A percentile compares a stretch with the other conserved stretches of the same genome.
Conservation (phyloP, 2,797 vertebrate species). For the Enteromius argenteus region DNA sequence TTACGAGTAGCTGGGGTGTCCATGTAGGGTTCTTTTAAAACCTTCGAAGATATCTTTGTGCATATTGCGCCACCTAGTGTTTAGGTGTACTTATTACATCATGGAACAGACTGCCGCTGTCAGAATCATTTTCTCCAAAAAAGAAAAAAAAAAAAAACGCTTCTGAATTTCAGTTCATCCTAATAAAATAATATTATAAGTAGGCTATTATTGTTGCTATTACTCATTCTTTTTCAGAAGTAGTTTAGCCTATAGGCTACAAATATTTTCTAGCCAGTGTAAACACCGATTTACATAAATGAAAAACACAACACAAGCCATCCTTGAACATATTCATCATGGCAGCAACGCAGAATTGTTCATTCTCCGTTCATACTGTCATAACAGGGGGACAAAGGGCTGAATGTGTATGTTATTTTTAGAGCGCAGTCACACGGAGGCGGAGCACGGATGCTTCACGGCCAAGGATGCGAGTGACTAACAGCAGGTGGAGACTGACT, state of each 20-base stretch:
- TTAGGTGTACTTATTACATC: neutral
- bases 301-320: neutral
- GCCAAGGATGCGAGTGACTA: constrained; percentile 50
- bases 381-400: constrained; percentile 23
- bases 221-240: neutral
- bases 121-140: neutral
- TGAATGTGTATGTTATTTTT: constrained; percentile 46
- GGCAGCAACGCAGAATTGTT: neutral
- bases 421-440: constrained; percentile 54
- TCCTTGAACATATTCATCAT: neutral
- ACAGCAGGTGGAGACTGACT: constrained; percentile 61
- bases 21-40: neutral
- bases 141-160: too few species aligned
- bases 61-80: constrained; percentile 58
- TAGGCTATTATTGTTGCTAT: neutral
- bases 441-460: constrained; percentile 54
- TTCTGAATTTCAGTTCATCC: neutral
- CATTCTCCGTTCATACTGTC: neutral
- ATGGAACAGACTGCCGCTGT: neutral
- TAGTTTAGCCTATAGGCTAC: neutral
- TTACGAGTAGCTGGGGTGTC: neutral
- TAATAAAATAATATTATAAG: neutral
- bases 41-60: neutral
- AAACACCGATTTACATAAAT: neutral
- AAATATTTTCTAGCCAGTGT: neutral